Evolutionary conservation across 2,888 invertebrate genomes (phyloP).

Genomic region (Habrosyne pyritoides): DNA sequence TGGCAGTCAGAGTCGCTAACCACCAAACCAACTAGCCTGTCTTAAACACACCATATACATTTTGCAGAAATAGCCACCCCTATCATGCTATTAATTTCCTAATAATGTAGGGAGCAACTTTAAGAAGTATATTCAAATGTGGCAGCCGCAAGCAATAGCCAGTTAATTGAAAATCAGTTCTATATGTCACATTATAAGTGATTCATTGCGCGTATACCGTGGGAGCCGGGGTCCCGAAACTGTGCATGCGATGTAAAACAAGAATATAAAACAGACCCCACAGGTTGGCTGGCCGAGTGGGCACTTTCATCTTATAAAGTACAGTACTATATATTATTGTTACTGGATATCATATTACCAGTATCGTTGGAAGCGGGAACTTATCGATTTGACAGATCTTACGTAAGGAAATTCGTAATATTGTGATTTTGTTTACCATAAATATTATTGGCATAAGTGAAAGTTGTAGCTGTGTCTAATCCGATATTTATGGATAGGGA

Average conservation of each 20-base stretch:
- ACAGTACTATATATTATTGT: neutral
- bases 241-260: slow-evolving; percentile 11
- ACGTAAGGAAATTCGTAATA: neutral
- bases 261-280: slow-evolving; percentile 40
- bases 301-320: neutral
- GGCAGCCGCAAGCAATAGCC: slow-evolving; percentile 20
- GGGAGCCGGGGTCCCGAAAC: slow-evolving; percentile 28
- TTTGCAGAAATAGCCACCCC: no score
- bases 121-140: slow-evolving; percentile 13
- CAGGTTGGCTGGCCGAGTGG: slow-evolving; percentile 16
- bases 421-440: neutral
- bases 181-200: slow-evolving; percentile 16
- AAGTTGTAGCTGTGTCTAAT: neutral
- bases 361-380: neutral
- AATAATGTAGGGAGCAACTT: neutral
- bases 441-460: neutral
- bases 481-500: neutral
- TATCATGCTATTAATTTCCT: no score
- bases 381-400: neutral
- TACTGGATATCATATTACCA: slow-evolving; percentile 1
- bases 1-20: no score
- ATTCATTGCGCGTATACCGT: slow-evolving; percentile 32
- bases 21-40: no score
- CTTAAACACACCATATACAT: no score
- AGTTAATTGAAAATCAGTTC: slow-evolving; percentile 23